These are phyloP conservation scores for Babyrousa celebensis DNA, from an alignment of 2,797 vertebrate genomes.

Conservation along the genomic window DNA sequence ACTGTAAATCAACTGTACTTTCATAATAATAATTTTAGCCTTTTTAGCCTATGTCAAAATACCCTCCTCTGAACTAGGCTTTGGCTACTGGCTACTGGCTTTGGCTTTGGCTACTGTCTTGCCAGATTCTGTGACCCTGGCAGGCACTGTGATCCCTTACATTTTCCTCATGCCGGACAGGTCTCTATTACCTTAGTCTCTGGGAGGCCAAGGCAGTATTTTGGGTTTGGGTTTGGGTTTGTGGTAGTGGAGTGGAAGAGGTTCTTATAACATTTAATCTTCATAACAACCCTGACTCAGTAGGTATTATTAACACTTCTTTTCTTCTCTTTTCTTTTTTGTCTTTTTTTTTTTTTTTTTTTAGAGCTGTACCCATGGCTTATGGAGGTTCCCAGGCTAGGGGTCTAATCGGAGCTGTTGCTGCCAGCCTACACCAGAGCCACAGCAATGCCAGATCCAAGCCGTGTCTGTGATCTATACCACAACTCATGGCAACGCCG, in stretches of 20 bases:
- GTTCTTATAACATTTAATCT: background rate
- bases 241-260: background rate
- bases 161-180: background rate
- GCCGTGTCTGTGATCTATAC: too few species aligned
- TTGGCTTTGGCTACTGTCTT: background rate
- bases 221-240: background rate
- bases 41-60: background rate
- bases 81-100: background rate
- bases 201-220: background rate
- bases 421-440: too few species aligned
- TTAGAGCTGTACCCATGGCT: too few species aligned
- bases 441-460: too few species aligned
- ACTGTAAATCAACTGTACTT: too few species aligned
- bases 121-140: background rate
- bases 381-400: too few species aligned
- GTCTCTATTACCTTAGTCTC: background rate
- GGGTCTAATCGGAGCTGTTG: too few species aligned
- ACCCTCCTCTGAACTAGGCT: background rate
- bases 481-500: too few species aligned
- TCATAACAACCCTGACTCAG: background rate
- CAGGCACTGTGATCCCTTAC: background rate
- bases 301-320: constrained; percentile 26
- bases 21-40: too few species aligned
- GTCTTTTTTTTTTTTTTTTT: too few species aligned
- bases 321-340: background rate